Conservation (phyloP, 2,113 vertebrate species). For the Talpa occidentalis region DNA sequence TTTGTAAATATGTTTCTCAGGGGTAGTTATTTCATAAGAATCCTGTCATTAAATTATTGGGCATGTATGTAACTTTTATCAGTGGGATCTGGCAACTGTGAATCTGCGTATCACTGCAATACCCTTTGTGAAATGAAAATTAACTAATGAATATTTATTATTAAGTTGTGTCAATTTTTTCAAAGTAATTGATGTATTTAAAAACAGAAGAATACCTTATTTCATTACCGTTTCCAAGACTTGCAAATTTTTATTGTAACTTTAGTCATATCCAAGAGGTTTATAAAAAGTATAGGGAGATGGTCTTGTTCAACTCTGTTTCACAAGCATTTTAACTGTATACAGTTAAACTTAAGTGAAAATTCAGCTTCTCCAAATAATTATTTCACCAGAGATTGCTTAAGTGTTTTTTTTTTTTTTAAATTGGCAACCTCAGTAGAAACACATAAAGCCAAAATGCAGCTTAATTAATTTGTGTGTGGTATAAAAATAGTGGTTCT, state of each 20-base stretch:
- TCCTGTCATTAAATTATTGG: neutral
- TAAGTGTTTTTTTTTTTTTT: neutral
- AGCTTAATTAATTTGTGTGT: neutral
- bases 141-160: neutral
- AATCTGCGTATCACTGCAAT: neutral
- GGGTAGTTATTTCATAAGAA: conserved; percentile 20
- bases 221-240: neutral
- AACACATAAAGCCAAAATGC: neutral
- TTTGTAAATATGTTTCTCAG: neutral
- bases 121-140: neutral
- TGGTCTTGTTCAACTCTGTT: neutral
- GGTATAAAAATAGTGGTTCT: neutral
- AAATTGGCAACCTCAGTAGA: neutral
- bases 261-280: neutral
- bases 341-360: neutral
- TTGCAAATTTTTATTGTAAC: neutral
- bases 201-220: neutral
- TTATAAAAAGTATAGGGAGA: neutral
- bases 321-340: neutral
- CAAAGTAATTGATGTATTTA: neutral
- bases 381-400: neutral
- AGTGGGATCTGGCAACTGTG: neutral
- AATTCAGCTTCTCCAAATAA: neutral
- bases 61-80: neutral
- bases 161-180: neutral